Conservation (phyloP, 2,797 vertebrate genomes). For the Gila robusta region DNA sequence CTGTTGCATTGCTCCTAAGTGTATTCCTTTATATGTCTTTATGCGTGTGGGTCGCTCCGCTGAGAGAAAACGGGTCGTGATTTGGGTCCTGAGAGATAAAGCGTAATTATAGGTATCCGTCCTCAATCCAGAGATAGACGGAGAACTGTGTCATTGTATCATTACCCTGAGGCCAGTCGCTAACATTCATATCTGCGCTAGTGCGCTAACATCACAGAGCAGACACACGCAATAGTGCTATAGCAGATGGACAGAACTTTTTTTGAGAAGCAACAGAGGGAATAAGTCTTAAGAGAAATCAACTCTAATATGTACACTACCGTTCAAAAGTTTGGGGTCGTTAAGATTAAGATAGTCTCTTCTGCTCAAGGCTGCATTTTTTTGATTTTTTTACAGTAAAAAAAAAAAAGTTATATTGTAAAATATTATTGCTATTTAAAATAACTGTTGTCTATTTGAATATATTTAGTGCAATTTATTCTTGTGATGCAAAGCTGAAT, state of each 20-base stretch:
- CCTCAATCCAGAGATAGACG: constrained; percentile 85
- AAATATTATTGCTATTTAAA: not conserved
- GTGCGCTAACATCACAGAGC: constrained; percentile 58
- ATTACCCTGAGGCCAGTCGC: constrained; percentile 76
- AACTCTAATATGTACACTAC: not conserved
- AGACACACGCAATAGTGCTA: constrained; percentile 30
- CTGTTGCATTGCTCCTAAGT: constrained; percentile 60
- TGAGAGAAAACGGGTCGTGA: constrained; percentile 67
- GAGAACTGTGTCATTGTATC: constrained; percentile 83
- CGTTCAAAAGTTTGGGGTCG: not conserved
- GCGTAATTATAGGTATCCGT: constrained; percentile 83
- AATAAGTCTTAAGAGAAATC: constrained; percentile 12
- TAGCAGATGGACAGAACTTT: constrained; percentile 47
- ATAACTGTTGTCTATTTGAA: not conserved
- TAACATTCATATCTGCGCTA: constrained; percentile 62
- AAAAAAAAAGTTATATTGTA: not conserved
- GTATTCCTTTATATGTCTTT: constrained; percentile 66
- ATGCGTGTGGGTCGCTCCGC: constrained; percentile 48
- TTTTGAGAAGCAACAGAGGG: constrained; percentile 43
- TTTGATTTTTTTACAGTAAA: too few relatives aligned
- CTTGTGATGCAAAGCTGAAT: not conserved
- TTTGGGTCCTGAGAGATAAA: constrained; percentile 77
- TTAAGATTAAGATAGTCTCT: not conserved
- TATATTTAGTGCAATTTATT: not conserved
- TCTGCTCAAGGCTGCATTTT: too few relatives aligned